Evolutionary conservation across 2,888 invertebrate genomes (phyloP), one percentile per base, ranked within the genome.

Genomic region (Ptychoptera albimana): DNA sequence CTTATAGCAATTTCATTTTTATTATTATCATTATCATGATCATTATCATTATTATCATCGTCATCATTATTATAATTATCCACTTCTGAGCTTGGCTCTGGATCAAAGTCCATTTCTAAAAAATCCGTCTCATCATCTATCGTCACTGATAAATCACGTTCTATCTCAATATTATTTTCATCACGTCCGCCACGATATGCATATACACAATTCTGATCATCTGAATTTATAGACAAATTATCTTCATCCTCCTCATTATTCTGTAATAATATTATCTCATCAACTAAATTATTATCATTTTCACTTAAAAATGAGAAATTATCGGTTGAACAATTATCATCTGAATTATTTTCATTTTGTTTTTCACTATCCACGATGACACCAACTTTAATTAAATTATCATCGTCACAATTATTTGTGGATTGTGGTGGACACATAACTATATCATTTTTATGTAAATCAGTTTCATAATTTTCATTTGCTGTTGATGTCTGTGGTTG

Each of bases 41-140:
- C 23, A 23, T 23, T 7, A 23, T 7, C 23, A 23, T 23, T 23
- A 3, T 5, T 7, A 23, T 23, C 7, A 5, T 23, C 23, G 4
- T 23, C 23, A 23, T 23, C 23, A 23, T 23, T 23, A 23, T 23
- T 23, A 32, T 32, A 32, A 32, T 12, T 34, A 42, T 65, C 65
- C 11, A 62, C 51, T 46, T 65, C 65, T 0, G 65, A 65, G 1
- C 58, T 54, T 2, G 64, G 64, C 51, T 65, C 65, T 7, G 65
- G 65, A 40, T 65, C 65, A 42, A 64, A 65, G 47, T 65, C 65
- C 65, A 65, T 65, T 55, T 65, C 65, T 4, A 65, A 54, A 47
- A 64, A 65, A 47, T 65, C 65, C 2, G 63, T 64, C 46, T 65
- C 65, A 50, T 65, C 65, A 42, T 65, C 65, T 23, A 23, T 23